phyloP scores from a whole-genome alignment of 2,888 invertebrate species.

The Pecten maximus region DNA sequence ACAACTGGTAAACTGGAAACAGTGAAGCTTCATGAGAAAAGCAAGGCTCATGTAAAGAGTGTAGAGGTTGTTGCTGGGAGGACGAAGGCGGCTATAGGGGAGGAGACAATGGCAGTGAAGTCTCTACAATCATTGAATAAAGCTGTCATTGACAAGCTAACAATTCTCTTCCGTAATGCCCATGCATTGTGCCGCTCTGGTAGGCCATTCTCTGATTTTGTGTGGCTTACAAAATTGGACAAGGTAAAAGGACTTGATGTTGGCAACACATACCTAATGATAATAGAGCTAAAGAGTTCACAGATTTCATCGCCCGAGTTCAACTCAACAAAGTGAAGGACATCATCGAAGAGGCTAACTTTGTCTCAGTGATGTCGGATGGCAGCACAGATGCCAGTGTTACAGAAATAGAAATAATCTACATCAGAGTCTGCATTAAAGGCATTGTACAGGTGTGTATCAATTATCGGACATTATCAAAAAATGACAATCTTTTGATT shows the following conservation, averaged over 20 bases:
- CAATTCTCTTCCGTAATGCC: not conserved
- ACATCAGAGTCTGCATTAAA: not conserved
- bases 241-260: not conserved
- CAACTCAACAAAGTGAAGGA: not conserved
- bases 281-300: constrained; percentile 10
- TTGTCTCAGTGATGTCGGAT: constrained; percentile 23
- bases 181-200: not conserved
- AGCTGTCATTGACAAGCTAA: constrained; percentile 7
- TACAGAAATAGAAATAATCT: not conserved
- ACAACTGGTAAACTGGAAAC: too few species aligned
- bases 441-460: not conserved
- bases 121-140: not conserved
- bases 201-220: not conserved
- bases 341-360: not conserved
- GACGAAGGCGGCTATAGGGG: not conserved
- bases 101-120: not conserved
- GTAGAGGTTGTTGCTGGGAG: not conserved
- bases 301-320: not conserved
- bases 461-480: too few species aligned
- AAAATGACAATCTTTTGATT: too few species aligned
- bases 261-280: constrained; percentile 7
- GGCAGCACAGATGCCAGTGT: not conserved
- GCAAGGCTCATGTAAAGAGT: constrained; percentile 27
- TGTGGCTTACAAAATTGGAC: not conserved
- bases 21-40: not conserved